Conservation (phyloP, 2,888 invertebrate genomes). For the Drosophila mulleri region DNA sequence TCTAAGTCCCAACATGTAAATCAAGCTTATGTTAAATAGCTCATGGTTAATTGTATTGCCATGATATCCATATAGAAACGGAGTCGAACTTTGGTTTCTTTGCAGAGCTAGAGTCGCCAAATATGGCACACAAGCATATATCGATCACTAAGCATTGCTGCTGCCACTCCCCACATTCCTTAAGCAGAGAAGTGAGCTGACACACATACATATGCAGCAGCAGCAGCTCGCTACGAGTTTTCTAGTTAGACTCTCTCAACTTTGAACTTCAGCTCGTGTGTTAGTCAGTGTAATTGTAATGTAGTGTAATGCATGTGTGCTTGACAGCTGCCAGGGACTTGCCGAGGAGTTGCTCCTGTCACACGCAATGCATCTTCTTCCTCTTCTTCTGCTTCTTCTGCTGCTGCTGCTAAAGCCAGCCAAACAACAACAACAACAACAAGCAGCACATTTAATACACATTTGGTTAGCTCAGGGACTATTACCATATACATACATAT, state of each 20-base stretch:
- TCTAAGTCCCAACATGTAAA: too few relatives aligned
- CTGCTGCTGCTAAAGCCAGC: background rate
- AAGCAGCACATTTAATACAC: slow-evolving; percentile 16
- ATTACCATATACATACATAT: slow-evolving; percentile 36
- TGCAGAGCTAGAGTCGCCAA: too few relatives aligned
- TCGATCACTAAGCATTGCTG: too few relatives aligned
- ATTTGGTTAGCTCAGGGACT: slow-evolving; percentile 32
- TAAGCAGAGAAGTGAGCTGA: too few relatives aligned
- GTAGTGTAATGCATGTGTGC: slow-evolving; percentile 44
- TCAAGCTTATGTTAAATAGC: too few relatives aligned
- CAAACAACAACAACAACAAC: slow-evolving; percentile 4
- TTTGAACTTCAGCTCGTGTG: slow-evolving; percentile 16
- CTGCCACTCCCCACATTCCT: background rate
- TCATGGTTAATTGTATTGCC: too few relatives aligned
- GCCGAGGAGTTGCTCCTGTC: slow-evolving; percentile 59
- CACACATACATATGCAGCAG: background rate
- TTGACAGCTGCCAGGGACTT: slow-evolving; percentile 57
- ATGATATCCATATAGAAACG: too few relatives aligned
- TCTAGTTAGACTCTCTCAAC: background rate
- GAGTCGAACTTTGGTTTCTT: too few relatives aligned
- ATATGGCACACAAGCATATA: too few relatives aligned
- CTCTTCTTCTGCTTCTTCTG: background rate
- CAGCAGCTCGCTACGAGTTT: background rate
- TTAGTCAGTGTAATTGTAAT: slow-evolving; percentile 39
- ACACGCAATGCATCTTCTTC: slow-evolving; percentile 35